Base-by-base conservation (phyloP, 2,797 vertebrate species). In the Ficedula albicollis region DNA sequence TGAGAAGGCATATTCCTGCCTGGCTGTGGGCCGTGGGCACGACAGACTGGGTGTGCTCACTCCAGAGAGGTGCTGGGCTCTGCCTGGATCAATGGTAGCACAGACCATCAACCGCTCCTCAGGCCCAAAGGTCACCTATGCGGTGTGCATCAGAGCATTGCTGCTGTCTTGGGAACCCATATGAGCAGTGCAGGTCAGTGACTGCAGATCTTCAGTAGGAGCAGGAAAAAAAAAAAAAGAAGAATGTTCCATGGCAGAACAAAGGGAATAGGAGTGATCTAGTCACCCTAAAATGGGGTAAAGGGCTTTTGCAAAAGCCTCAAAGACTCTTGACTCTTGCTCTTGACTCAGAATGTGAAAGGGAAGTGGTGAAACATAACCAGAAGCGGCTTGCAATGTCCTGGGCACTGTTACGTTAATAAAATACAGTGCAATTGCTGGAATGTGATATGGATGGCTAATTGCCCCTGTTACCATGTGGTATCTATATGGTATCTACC, bases 11-110 rank as follows among this genome's bases (percentile, higher is more conserved):
- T 60, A 41, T 60, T 39, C 13, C 26, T 67, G 26, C 41, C 30
- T 4, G 3, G 15, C 30, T 3, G 0, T 13, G 20, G 32, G 26
- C 34, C 3, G 0, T 5, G 34, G 46, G 48, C 22, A 6, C 13
- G 27, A 48, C 32, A 69, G 41, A 29, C 19, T 9, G 6, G 22
- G 22, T 62, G 41, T 49, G 27, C 32, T 82, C 41, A 9, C 55
- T 41, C 62, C 0, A 0, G 11, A 34, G 41, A 29, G 32, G 34
- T 1, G 0, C 15, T 41, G 34, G 26, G 13, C 44, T 30, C 15
- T 11, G 14, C 41, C 20, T 62, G 48, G 22, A 32, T 49, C 11
- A 2, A 1, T 17, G 22, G 15, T 8, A 55, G 41, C 36, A 49
- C 48, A 82, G 36, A 41, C 25, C 55, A 43, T n/a, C 15, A 22